Base-by-base conservation (phyloP, 2,113 vertebrate genomes). In the Brachionichthys hirsutus region DNA sequence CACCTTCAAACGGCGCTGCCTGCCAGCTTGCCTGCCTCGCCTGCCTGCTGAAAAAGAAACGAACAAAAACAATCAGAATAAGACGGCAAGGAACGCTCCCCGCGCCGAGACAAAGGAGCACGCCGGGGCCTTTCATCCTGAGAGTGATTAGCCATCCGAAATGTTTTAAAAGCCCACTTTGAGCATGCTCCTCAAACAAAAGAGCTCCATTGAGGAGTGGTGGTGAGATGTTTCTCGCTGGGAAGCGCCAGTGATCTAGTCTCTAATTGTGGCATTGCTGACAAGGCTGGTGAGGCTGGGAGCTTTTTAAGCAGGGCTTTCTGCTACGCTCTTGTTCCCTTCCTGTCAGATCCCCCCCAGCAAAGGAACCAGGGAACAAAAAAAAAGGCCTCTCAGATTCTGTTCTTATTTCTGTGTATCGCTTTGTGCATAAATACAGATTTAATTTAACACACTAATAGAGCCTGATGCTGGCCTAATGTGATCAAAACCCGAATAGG, bases 111-210 rank as follows among this genome's bases (percentile, higher is more conserved):
- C 78, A 87, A 82, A 77, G 66, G 85, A 83, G 85, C 84, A 81
- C 71, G 73, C 78, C 75, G 1, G 79, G 79, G 75, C 56, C 84
- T 90, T 91, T 89, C 81, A 89, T 90, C 87, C 83, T 77, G 67
- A 80, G 79, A 84, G 85, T 90, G 88, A 90, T 89, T 87, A 90
- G 87, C 85, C 78, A 84, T 79, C 75, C 77, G 73, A 85, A 85
- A 83, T 79, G 59, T 87, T 89, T 89, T 85, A 80, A 85, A 89
- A 77, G 67, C 54, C 63, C 3, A 40, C 80, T 84, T 83, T 83
- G 81, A 88, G 83, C 67, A 73, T 56, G 64, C 83, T 83, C 84
- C 75, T 85, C 86, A 89, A 88, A 88, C 71, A 70, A 72, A 80
- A 80, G 77, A 75, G 73, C 75, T 79, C 73, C 81, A 68, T 78